These are phyloP conservation scores for Tragelaphus strepsiceros DNA, from an alignment of 2,113 vertebrate genomes.

Conservation along the genomic window DNA sequence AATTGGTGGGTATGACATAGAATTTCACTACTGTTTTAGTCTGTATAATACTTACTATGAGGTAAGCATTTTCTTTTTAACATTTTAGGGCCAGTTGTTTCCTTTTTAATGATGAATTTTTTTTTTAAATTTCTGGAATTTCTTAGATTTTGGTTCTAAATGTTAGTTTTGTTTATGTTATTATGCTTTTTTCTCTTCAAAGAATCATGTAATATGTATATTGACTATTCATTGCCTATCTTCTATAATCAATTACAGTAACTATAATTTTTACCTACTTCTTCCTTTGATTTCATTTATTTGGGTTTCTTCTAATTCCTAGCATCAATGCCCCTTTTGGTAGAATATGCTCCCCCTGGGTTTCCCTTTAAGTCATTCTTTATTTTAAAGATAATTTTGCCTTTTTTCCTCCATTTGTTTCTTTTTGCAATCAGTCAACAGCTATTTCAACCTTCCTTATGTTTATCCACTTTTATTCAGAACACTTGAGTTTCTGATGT, in stretches of 20 bases:
- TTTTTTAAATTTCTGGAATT: background rate
- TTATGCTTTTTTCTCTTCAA: background rate
- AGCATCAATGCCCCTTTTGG: background rate
- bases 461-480: background rate
- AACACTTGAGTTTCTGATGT: background rate
- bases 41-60: background rate
- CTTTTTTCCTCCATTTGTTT: background rate
- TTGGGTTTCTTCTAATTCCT: background rate
- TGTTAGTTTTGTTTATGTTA: background rate
- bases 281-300: background rate
- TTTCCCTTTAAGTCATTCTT: background rate
- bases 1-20: background rate
- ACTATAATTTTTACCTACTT: background rate
- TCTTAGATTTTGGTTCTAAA: background rate
- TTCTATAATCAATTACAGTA: background rate
- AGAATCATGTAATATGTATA: background rate
- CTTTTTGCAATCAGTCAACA: background rate
- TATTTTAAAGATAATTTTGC: background rate
- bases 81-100: background rate
- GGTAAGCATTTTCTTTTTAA: background rate
- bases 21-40: background rate
- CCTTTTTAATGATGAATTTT: background rate
- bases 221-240: background rate
- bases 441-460: background rate
- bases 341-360: background rate